These are phyloP conservation scores for Thripadectes ignobilis DNA, from an alignment of 2,797 vertebrate genomes.

Conservation along the genomic window DNA sequence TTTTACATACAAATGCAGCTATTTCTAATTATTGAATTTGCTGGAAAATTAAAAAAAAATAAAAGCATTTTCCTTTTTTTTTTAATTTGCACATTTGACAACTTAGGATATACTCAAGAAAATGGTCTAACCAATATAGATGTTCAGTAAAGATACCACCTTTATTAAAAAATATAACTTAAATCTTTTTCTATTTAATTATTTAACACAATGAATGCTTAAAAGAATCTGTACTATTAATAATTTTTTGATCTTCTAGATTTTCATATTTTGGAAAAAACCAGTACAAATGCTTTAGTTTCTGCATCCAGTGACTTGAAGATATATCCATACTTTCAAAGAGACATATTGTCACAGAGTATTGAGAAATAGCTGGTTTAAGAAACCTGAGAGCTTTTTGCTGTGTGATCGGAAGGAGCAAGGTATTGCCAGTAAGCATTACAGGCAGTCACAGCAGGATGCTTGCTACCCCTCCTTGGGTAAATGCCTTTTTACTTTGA, in stretches of 20 bases:
- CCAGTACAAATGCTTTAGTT: neutral
- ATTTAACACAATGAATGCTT: neutral
- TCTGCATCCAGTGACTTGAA: neutral
- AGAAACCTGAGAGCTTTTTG: neutral
- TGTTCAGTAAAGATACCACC: neutral
- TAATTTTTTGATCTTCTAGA: neutral
- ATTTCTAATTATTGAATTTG: neutral
- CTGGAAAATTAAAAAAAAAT: neutral
- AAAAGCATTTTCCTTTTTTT: neutral
- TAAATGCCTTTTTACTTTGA: neutral
- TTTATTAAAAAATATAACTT: neutral
- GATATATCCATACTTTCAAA: neutral
- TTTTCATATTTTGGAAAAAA: neutral
- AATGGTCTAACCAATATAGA: neutral
- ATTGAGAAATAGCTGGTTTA: neutral
- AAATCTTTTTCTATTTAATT: neutral
- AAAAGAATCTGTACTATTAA: neutral
- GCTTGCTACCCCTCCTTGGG: neutral
- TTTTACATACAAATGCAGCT: neutral
- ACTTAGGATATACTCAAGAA: neutral
- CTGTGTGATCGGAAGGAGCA: neutral
- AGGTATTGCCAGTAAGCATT: neutral
- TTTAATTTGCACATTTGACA: neutral
- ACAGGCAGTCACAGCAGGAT: neutral
- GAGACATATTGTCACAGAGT: neutral